Base-by-base conservation (phyloP, 2,113 vertebrate species). In the Xiphias gladius region DNA sequence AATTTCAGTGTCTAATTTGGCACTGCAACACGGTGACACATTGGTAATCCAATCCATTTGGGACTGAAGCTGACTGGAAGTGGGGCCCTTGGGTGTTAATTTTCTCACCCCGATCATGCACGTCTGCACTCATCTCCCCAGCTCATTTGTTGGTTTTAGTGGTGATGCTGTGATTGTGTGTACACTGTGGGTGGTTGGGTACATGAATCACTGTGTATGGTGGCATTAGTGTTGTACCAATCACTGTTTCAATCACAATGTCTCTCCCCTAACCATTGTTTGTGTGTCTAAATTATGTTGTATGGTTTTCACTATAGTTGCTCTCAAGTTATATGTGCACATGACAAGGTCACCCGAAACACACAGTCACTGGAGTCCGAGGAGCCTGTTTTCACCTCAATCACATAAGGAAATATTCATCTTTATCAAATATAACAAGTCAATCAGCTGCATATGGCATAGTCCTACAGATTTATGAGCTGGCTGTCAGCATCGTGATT, bases 81-180 rank as follows among this genome's bases (percentile, higher is more conserved):
- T 37, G 54, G 22, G 39, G 0, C 32, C 37, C 20, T 17, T 39
- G 6, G 61, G 37, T 67, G 70, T 82, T 62, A 5, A n/a, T 52
- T 82, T 52, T 13, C 50, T 84, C 71, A 50, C 39, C 68, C n/a
- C 0, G 1, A 69, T 68, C 58, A 65, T 67, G 89, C 92, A 87
- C 86, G 86, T 70, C 13, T 76, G 85, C 89, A 66, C 55, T 80
- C 90, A 82, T 91, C 79, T 82, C 88, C 86, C 68, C 70, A 22
- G 73, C 69, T 78, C 78, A 67, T 80, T 43, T 57, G 82, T 79
- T 62, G 75, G 48, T 83, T 74, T 81, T 68, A 28, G 37, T 80
- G 63, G 35, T 70, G 69, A n/a, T 73, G 62, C 26, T 17, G 57
- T 88, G 65, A 76, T 13, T 55, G 76, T 84, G 77, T 84, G 70